These are phyloP conservation scores for Saxicola maurus DNA, from an alignment of 2,797 vertebrate species.

Conservation along the genomic window DNA sequence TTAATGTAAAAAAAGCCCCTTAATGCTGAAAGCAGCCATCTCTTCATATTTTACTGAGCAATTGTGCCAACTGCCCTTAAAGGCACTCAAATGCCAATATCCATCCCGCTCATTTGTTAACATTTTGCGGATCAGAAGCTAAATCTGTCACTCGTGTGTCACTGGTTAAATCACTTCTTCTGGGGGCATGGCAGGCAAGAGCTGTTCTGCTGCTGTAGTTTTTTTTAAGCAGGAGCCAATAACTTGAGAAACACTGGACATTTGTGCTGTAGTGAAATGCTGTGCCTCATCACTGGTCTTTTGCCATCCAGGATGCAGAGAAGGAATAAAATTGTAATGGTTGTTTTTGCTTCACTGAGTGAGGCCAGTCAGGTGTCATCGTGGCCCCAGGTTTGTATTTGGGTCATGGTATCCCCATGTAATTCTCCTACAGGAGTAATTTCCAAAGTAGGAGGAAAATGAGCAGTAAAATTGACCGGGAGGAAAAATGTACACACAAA, in stretches of 20 bases:
- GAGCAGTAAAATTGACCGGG: slow-evolving; percentile 3
- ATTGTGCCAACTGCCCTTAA: slow-evolving; percentile 45
- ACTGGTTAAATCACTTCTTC: slow-evolving; percentile 31
- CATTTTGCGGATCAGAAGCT: slow-evolving; percentile 52
- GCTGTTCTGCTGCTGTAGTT: neutral
- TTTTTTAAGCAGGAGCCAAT: neutral
- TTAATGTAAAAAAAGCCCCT: neutral
- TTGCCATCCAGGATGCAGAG: neutral
- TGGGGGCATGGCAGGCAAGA: neutral
- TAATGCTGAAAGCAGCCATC: slow-evolving; percentile 18
- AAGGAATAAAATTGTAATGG: neutral
- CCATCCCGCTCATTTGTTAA: slow-evolving; percentile 50
- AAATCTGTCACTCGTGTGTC: slow-evolving; percentile 36
- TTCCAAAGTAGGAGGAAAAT: slow-evolving; percentile 7
- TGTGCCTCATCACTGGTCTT: neutral
- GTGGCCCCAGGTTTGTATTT: neutral
- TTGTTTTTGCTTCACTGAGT: neutral
- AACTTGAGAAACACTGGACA: neutral
- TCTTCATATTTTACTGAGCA: slow-evolving; percentile 42
- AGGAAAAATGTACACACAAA: neutral
- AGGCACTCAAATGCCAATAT: slow-evolving; percentile 50
- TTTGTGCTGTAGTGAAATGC: neutral
- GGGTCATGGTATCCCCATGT: neutral
- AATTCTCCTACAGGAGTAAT: neutral
- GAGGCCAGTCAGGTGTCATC: neutral